Evolutionary conservation across 2,113 vertebrate species (phyloP).

Genomic region (Peromyscus polionotus): DNA sequence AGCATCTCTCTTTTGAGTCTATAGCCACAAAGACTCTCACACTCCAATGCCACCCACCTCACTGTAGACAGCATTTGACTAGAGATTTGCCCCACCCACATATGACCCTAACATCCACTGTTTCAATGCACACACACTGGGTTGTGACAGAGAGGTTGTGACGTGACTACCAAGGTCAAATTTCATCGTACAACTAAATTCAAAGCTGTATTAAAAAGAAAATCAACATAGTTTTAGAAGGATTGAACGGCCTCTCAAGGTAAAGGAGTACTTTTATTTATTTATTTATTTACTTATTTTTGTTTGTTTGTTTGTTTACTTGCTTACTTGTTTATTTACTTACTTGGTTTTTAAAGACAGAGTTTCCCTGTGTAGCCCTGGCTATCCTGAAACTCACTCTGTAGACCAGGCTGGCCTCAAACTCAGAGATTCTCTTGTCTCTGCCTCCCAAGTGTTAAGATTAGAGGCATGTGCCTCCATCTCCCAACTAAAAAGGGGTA

Average conservation of each 20-base stretch:
- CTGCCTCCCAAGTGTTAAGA: background rate
- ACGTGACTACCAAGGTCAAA: background rate
- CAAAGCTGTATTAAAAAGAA: conserved; percentile 10
- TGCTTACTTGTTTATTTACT: background rate
- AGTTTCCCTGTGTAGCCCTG: background rate
- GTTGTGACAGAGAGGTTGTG: background rate
- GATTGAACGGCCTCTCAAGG: background rate
- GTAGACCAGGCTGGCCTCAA: background rate
- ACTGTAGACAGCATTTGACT: background rate
- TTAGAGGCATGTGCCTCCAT: background rate
- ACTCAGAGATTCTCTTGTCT: background rate
- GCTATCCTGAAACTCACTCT: background rate
- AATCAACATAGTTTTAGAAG: background rate
- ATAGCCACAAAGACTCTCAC: background rate
- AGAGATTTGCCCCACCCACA: background rate
- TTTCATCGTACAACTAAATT: conserved; percentile 19
- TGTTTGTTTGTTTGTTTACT: background rate
- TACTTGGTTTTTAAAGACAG: background rate
- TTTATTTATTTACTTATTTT: background rate
- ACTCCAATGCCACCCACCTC: background rate
- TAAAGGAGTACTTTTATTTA: background rate
- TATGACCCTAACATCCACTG: background rate
- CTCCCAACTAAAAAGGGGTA: background rate
- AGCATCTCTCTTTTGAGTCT: background rate
- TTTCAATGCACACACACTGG: background rate